These are phyloP conservation scores for Hylomyscus alleni DNA, from an alignment of 2,797 vertebrate species.

Conservation along the genomic window DNA sequence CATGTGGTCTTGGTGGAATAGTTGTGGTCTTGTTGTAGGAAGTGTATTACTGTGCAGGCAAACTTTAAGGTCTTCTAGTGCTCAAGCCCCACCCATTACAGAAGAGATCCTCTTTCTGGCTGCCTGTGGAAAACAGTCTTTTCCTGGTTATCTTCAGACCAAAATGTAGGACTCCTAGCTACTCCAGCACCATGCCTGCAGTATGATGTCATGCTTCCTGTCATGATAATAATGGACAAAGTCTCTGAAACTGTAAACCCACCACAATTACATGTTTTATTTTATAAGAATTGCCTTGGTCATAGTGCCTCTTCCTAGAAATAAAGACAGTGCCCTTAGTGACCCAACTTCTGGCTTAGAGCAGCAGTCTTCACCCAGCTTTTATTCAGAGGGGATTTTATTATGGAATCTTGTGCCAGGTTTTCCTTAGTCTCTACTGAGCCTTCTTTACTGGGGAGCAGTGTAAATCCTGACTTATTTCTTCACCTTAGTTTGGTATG, in stretches of 20 bases:
- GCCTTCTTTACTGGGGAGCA: accelerated
- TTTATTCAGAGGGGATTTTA: background rate
- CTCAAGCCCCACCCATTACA: background rate
- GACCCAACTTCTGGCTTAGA: background rate
- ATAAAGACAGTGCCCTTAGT: background rate
- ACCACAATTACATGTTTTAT: background rate
- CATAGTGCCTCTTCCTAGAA: background rate
- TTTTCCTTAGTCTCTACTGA: background rate
- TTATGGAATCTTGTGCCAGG: accelerated
- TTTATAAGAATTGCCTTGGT: background rate
- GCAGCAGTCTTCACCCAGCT: background rate
- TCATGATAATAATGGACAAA: background rate
- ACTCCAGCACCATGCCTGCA: background rate
- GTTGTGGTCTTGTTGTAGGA: background rate
- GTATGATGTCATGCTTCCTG: background rate
- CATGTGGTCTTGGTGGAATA: background rate
- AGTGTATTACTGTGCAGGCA: background rate
- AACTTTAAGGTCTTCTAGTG: background rate
- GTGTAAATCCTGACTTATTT: background rate
- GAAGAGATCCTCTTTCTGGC: background rate
- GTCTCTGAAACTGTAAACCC: background rate
- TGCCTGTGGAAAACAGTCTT: background rate
- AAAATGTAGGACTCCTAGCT: background rate
- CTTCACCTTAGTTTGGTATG: background rate
- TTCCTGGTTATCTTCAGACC: background rate